phyloP scores from a whole-genome alignment of 2,113 vertebrate genomes.

The Phainopepla nitens region DNA sequence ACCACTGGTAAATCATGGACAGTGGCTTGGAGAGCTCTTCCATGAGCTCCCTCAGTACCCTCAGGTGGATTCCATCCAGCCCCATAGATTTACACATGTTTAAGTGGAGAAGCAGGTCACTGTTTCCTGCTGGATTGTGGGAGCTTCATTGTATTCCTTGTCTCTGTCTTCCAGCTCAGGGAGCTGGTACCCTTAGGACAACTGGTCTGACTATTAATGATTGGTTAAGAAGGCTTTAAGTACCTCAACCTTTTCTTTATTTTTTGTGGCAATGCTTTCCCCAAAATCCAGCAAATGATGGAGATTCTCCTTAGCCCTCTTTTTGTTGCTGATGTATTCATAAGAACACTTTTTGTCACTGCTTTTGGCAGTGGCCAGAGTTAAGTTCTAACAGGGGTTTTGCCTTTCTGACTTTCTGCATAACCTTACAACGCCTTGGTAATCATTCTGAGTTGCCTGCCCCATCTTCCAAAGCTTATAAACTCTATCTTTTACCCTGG shows the following conservation, averaged over 20 bases:
- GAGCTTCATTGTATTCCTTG: background rate
- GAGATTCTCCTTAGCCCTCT: background rate
- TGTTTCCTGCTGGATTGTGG: background rate
- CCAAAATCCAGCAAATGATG: background rate
- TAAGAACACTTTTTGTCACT: background rate
- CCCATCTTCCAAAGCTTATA: background rate
- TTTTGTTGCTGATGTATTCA: background rate
- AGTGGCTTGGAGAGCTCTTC: background rate
- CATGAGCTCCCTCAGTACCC: background rate
- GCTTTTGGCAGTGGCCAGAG: background rate
- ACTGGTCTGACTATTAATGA: background rate
- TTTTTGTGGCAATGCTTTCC: background rate
- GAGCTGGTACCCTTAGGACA: background rate
- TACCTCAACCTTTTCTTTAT: background rate
- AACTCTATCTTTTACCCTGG: background rate
- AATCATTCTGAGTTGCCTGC: background rate
- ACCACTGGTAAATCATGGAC: background rate
- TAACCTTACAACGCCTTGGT: background rate
- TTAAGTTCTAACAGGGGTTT: background rate
- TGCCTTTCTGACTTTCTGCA: background rate
- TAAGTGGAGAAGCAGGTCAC: background rate
- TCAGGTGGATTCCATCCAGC: background rate
- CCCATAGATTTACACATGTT: background rate
- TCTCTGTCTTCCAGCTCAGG: background rate
- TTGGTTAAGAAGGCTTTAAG: background rate